phyloP scores from a whole-genome alignment of 1,140 invertebrate genomes.

The Neoseiulus cucumeris region DNA sequence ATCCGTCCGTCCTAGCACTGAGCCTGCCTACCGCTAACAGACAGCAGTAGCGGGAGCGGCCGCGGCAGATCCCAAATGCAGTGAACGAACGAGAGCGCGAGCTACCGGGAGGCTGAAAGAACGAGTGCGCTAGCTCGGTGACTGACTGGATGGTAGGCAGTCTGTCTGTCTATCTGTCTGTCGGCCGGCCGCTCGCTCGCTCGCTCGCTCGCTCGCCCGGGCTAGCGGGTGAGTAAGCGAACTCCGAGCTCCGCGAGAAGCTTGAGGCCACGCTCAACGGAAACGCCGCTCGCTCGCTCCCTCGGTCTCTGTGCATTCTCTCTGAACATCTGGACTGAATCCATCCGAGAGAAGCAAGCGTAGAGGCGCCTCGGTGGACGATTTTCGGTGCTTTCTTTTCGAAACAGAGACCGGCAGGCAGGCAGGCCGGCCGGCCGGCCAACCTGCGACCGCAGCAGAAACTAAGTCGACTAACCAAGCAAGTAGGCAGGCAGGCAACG shows the following conservation, averaged over 20 bases:
- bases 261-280: constrained; percentile 10
- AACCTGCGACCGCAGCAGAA: not conserved
- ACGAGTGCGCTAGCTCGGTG: too few relatives aligned
- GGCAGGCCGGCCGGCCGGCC: not conserved
- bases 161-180: not conserved
- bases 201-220: too few relatives aligned
- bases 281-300: constrained; percentile 8
- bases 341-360: constrained; percentile 6
- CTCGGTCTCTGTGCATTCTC: not conserved
- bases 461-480: too few relatives aligned
- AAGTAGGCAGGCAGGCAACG: too few relatives aligned
- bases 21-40: too few relatives aligned
- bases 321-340: constrained; percentile 3
- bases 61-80: too few relatives aligned
- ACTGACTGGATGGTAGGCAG: not conserved
- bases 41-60: too few relatives aligned
- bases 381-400: constrained; percentile 11
- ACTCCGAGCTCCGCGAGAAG: not conserved
- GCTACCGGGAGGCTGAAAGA: too few relatives aligned
- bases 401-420: not conserved
- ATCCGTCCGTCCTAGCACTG: too few relatives aligned
- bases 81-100: too few relatives aligned
- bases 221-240: not conserved
- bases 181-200: too few relatives aligned
- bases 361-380: constrained; percentile 4